Evolutionary conservation across 2,888 invertebrate genomes (phyloP).

Genomic region (Cryptosula pallasiana): DNA sequence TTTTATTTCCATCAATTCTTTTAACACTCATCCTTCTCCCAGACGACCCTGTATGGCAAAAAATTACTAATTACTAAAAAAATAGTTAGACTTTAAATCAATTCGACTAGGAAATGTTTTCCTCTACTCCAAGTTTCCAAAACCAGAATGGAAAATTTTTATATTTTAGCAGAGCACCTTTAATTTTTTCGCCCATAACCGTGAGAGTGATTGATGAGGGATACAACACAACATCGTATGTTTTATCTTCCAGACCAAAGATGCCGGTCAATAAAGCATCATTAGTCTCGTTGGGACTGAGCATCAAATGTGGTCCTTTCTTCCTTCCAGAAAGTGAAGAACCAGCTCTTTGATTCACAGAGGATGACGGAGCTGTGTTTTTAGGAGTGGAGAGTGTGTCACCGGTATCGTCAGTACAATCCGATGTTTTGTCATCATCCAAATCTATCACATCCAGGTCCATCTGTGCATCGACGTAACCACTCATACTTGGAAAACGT

Average conservation of each 20-base stretch:
- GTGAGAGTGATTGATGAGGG: not conserved
- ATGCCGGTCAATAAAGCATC: constrained; percentile 25
- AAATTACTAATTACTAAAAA: not conserved
- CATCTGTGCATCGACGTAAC: not conserved
- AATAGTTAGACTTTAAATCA: not conserved
- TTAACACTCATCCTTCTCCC: constrained; percentile 1
- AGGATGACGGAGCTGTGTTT: not conserved
- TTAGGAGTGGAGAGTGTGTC: not conserved
- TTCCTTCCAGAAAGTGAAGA: not conserved
- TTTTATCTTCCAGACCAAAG: constrained; percentile 27
- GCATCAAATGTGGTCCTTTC: not conserved
- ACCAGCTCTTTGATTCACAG: too few relatives aligned
- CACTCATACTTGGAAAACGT: not conserved
- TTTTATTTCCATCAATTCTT: constrained; percentile 1
- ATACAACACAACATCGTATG: constrained; percentile 27
- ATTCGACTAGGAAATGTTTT: too few relatives aligned
- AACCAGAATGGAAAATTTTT: too few relatives aligned
- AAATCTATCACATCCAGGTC: not conserved
- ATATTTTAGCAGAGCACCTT: too few relatives aligned
- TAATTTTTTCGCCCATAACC: not conserved
- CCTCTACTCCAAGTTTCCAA: too few relatives aligned
- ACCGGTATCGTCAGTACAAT: not conserved
- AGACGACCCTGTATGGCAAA: not conserved
- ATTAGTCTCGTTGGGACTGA: not conserved
- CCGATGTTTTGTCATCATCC: not conserved